These are phyloP conservation scores for Alviniconcha strummeri DNA, from an alignment of 2,888 invertebrate genomes.

Conservation along the genomic window DNA sequence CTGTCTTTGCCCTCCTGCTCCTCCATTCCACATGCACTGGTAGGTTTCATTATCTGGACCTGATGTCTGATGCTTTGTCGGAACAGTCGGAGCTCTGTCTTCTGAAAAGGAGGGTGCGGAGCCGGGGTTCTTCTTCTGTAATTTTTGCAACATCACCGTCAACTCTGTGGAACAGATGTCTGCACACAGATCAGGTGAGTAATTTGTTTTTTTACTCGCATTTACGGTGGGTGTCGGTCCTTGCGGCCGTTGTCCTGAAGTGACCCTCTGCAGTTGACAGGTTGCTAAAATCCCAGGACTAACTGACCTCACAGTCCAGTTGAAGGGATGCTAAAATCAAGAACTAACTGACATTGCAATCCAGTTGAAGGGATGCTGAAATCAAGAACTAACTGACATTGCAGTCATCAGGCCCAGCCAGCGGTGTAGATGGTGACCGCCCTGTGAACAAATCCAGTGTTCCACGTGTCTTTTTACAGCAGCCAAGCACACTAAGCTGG, in stretches of 20 bases:
- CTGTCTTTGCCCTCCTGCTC: too few relatives aligned
- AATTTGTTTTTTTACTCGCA: background rate
- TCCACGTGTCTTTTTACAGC: too few relatives aligned
- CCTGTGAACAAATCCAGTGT: too few relatives aligned
- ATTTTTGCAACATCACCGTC: slow-evolving; percentile 33
- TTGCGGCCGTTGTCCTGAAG: background rate
- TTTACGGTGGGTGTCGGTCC: background rate
- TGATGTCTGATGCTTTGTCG: background rate
- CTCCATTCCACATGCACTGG: too few relatives aligned
- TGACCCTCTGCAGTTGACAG: background rate
- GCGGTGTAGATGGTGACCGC: too few relatives aligned
- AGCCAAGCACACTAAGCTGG: too few relatives aligned
- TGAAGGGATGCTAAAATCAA: too few relatives aligned
- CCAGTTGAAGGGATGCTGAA: too few relatives aligned
- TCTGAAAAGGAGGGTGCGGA: background rate
- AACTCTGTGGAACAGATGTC: slow-evolving; percentile 36
- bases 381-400: too few relatives aligned
- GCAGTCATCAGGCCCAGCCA: too few relatives aligned
- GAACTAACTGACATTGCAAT: too few relatives aligned
- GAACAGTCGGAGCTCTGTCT: background rate
- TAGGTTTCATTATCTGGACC: too few relatives aligned
- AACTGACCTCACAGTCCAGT: background rate
- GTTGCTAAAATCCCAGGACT: background rate
- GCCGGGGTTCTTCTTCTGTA: slow-evolving; percentile 23
- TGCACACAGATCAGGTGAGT: slow-evolving; percentile 30